Conservation (phyloP, 2,797 vertebrate species). For the Thamnophis elegans region DNA sequence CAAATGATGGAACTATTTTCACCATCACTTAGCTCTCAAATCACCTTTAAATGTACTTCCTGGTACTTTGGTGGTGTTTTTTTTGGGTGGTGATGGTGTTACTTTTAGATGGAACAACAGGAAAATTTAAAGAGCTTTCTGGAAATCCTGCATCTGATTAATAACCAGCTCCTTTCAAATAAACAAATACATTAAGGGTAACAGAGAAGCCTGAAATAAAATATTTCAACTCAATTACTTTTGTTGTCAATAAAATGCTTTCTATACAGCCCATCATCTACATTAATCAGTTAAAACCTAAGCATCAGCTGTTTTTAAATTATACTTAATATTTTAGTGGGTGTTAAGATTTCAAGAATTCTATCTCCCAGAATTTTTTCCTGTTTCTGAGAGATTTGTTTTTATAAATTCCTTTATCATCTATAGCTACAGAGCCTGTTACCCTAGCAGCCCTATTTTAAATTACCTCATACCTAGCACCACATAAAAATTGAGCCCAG, state of each 20-base stretch:
- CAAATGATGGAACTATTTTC: neutral
- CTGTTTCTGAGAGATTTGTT: neutral
- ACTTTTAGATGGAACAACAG: accelerated
- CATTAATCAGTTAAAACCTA: neutral
- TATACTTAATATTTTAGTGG: neutral
- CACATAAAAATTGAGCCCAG: neutral
- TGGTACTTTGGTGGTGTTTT: neutral
- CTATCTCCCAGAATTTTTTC: neutral
- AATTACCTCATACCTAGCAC: neutral
- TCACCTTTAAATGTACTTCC: neutral
- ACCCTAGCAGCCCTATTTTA: neutral
- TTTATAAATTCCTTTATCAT: neutral
- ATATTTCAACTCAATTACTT: neutral
- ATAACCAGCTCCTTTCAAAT: neutral
- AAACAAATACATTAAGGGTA: neutral
- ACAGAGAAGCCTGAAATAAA: neutral
- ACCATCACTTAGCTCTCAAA: accelerated
- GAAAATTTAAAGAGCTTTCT: neutral
- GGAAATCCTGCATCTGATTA: slow-evolving; percentile 14
- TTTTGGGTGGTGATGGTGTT: neutral
- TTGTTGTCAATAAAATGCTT: neutral
- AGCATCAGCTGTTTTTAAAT: neutral
- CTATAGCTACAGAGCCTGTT: neutral
- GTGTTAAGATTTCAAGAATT: neutral
- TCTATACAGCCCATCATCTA: neutral